Evolutionary conservation across 2,113 vertebrate species (phyloP).

Genomic region (Nothobranchius furzeri): DNA sequence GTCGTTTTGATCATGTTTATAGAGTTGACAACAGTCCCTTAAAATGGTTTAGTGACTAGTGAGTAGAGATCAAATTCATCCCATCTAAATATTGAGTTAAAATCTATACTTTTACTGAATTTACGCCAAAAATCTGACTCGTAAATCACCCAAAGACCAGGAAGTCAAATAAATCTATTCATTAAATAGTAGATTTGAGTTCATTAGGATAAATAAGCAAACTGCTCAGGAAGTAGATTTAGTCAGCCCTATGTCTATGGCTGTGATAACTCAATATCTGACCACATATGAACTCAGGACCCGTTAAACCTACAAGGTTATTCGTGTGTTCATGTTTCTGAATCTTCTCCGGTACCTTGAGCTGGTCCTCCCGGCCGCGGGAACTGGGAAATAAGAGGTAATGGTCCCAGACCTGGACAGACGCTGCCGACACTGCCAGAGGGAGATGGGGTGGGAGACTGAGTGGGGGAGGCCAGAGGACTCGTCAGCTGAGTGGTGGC

Average conservation of each 20-base stretch:
- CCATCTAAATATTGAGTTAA: not conserved
- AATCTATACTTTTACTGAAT: not conserved
- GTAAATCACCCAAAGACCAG: not conserved
- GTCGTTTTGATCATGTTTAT: not conserved
- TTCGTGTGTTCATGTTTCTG: not conserved
- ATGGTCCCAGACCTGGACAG: conserved; percentile 91
- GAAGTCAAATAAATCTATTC: not conserved
- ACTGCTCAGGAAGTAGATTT: not conserved
- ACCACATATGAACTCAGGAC: too few relatives aligned
- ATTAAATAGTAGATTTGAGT: not conserved
- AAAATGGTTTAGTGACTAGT: too few relatives aligned
- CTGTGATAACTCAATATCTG: not conserved
- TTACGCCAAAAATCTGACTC: not conserved
- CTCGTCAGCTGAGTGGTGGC: conserved; percentile 89
- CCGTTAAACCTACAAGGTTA: not conserved
- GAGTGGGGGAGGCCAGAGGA: conserved; percentile 92
- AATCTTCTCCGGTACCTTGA: conserved; percentile 82
- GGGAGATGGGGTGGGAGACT: conserved; percentile 94
- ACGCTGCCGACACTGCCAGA: conserved; percentile 90
- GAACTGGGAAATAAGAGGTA: conserved; percentile 94
- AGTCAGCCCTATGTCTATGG: fast-evolving
- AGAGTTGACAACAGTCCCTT: too few relatives aligned
- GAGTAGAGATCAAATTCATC: not conserved
- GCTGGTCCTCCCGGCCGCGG: conserved; percentile 88
- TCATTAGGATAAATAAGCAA: not conserved